Evolutionary conservation across 2,888 invertebrate species (phyloP).

Genomic region (Ecliptopera silaceata): DNA sequence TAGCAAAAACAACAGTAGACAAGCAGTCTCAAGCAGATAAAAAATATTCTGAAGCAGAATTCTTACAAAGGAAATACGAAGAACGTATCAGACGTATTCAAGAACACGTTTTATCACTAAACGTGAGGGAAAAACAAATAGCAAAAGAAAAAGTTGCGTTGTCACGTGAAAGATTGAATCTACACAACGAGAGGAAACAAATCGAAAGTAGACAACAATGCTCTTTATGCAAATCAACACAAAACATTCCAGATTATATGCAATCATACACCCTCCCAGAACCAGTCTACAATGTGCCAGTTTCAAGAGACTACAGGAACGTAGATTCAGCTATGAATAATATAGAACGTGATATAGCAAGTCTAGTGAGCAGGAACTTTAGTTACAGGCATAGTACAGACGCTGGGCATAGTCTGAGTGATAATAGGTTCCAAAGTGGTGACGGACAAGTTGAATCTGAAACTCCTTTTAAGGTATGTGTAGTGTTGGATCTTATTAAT

Average conservation of each 20-base stretch:
- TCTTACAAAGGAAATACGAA: constrained; percentile 80
- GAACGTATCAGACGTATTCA: constrained; percentile 82
- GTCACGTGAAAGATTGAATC: constrained; percentile 81
- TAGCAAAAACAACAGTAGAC: constrained; percentile 81
- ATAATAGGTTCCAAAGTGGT: constrained; percentile 37
- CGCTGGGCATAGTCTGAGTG: constrained; percentile 34
- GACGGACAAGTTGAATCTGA: constrained; percentile 47
- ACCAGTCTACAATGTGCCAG: constrained; percentile 52
- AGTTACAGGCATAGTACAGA: constrained; percentile 52
- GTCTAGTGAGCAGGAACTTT: constrained; percentile 61
- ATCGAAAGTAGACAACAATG: constrained; percentile 70
- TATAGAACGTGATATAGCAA: constrained; percentile 70
- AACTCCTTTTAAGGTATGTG: constrained; percentile 49
- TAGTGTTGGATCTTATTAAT: not conserved
- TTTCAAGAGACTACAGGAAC: constrained; percentile 59
- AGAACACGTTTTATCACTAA: constrained; percentile 80
- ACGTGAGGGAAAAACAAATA: constrained; percentile 83
- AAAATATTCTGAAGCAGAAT: constrained; percentile 81
- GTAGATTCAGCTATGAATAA: constrained; percentile 58
- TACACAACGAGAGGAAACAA: constrained; percentile 81
- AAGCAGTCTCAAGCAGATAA: constrained; percentile 84
- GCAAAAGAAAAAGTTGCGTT: constrained; percentile 84
- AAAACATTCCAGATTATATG: constrained; percentile 51
- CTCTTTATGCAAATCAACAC: constrained; percentile 67
- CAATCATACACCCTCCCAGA: constrained; percentile 52